These are phyloP conservation scores for Tetragnatha versicolor DNA, from an alignment of 1,140 invertebrate species.

Conservation along the genomic window DNA sequence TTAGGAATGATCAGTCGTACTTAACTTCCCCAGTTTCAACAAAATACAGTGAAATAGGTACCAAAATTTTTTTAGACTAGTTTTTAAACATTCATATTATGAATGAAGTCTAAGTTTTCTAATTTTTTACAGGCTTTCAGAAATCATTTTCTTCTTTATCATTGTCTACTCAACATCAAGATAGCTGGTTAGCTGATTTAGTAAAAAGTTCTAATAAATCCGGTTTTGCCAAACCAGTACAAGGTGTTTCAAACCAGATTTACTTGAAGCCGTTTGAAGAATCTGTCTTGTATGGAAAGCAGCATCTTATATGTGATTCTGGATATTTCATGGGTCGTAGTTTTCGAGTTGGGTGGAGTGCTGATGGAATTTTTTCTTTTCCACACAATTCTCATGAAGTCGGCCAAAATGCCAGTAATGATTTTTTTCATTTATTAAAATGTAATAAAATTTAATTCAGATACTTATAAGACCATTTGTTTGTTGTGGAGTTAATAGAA, in stretches of 20 bases:
- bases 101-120: neutral
- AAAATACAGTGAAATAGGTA: constrained; percentile 29
- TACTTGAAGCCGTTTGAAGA: constrained; percentile 48
- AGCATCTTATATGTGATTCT: constrained; percentile 72
- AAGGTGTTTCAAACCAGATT: constrained; percentile 56
- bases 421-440: no score
- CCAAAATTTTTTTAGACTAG: neutral
- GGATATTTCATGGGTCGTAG: constrained; percentile 72
- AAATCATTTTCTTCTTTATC: constrained; percentile 28
- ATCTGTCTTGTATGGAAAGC: constrained; percentile 61
- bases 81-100: neutral
- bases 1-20: neutral
- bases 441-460: no score
- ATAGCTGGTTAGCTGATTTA: constrained; percentile 19
- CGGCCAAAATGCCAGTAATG: neutral
- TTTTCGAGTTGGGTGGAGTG: constrained; percentile 79
- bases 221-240: constrained; percentile 8
- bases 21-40: neutral
- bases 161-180: constrained; percentile 5
- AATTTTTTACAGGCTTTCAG: constrained; percentile 16
- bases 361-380: constrained; percentile 70
- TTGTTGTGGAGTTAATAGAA: no score
- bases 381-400: constrained; percentile 60
- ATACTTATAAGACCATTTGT: no score
- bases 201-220: constrained; percentile 14